phyloP scores from a whole-genome alignment of 2,797 vertebrate species.

The Takifugu rubripes region DNA sequence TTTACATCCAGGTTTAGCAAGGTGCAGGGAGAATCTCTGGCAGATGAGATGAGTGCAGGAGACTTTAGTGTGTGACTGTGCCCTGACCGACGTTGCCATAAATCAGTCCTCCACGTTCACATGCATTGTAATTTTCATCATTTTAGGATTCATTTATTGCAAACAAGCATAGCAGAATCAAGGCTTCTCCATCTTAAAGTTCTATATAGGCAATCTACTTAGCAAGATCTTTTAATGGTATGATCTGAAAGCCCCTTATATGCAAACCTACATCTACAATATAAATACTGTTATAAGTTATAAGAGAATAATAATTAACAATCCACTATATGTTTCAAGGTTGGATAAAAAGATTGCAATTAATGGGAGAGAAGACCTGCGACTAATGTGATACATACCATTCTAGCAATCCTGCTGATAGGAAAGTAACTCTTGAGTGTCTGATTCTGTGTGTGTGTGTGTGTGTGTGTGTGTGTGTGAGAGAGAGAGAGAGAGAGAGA shows the following conservation, averaged over 20 bases:
- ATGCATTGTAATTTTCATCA: conserved; percentile 8
- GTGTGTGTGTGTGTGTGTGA: conserved; percentile 14
- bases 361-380: conserved; percentile 26
- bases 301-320: too few species aligned
- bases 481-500: too few species aligned
- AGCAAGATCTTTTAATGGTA: too few species aligned
- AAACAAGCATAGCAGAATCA: not conserved
- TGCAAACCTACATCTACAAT: too few species aligned
- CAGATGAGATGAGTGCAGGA: conserved; percentile 47
- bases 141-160: conserved; percentile 10
- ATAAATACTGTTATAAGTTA: too few species aligned
- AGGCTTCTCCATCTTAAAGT: too few species aligned
- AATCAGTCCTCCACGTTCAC: not conserved
- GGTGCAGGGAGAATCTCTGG: conserved; percentile 41
- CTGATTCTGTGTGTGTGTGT: conserved; percentile 19
- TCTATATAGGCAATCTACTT: too few species aligned
- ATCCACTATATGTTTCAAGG: too few species aligned
- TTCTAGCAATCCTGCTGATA: conserved; percentile 40
- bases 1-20: conserved; percentile 59
- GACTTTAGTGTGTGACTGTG: conserved; percentile 18
- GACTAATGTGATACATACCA: conserved; percentile 40
- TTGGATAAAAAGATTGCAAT: conserved; percentile 2
- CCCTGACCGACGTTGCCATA: conserved; percentile 11
- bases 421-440: conserved; percentile 42
- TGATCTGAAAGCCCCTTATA: too few species aligned